phyloP scores from a whole-genome alignment of 1,140 invertebrate genomes.

The Octopus bimaculoides region DNA sequence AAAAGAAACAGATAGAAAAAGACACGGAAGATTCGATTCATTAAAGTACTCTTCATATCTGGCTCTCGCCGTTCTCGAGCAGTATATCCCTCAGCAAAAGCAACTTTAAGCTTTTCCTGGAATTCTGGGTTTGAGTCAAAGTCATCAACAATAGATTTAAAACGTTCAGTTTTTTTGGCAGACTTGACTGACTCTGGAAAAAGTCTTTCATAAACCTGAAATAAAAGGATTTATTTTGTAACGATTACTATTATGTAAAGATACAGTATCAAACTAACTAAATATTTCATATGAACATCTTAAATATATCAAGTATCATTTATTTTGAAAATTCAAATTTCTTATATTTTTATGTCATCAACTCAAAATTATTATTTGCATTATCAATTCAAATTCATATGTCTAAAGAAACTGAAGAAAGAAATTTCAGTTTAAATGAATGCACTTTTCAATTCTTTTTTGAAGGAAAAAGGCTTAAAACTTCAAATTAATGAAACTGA shows the following conservation, averaged over 20 bases:
- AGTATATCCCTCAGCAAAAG: constrained; percentile 38
- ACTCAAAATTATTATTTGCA: no score
- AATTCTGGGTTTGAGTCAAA: constrained; percentile 28
- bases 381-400: no score
- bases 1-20: constrained; percentile 24
- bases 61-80: constrained; percentile 28
- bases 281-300: no score
- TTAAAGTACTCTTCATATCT: constrained; percentile 22
- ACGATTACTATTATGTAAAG: neutral
- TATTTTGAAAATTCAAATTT: no score
- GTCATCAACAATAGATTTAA: constrained; percentile 20
- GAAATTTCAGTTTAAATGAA: no score
- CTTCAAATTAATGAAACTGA: no score
- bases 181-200: constrained; percentile 15
- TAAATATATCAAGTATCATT: no score
- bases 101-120: constrained; percentile 32
- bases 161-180: constrained; percentile 16
- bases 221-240: neutral
- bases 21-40: constrained; percentile 17
- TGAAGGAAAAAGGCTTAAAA: no score
- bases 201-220: constrained; percentile 24
- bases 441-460: no score
- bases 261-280: neutral
- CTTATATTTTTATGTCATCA: no score
- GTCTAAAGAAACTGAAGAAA: no score